Base-by-base conservation (phyloP, 2,888 invertebrate species). In the Epiblema foenella region DNA sequence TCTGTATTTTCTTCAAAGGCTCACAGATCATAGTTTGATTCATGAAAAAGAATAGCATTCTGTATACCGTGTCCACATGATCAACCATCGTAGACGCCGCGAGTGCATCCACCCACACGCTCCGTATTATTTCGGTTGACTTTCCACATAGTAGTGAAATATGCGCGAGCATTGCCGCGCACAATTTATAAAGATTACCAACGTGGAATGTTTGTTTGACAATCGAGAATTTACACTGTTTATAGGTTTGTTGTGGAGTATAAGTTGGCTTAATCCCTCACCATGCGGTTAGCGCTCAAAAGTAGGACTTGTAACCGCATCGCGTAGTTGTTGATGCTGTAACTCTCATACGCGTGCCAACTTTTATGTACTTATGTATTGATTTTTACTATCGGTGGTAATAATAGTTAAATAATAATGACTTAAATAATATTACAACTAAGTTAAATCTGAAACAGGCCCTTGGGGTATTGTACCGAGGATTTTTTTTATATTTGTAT, bases 81-180 rank as follows among this genome's bases (percentile, higher is more conserved):
- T n/a, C 37, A 3, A 1, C 5, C 20, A 42, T 59, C 37, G 11
- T 65, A 60, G 37, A n/a, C 73, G 54, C 20, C 73, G 71, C 78
- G 83, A 90, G 89, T 90, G 89, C 90, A 90, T 86, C 84, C 88
- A 82, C 90, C 88, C 88, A 90, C 90, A 79, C 85, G 73, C 74
- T 79, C 78, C 76, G 81, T 86, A 89, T 86, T 89, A 83, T 89
- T 60, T 60, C 46, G 24, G 60, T 60, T 60, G 60, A 10, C 60
- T 60, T 89, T 88, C 89, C 85, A 81, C 89, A 89, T 76, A 80
- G 78, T 77, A 72, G 85, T 87, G 86, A 88, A 83, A 87, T 89
- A 89, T 88, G 84, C 78, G 80, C 82, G 77, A 76, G 74, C 76
- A 56, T 62, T 49, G 49, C 58, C 46, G 52, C 59, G 65, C 65